phyloP scores from a whole-genome alignment of 2,797 vertebrate genomes.

The Pangasius sanitwongsei region DNA sequence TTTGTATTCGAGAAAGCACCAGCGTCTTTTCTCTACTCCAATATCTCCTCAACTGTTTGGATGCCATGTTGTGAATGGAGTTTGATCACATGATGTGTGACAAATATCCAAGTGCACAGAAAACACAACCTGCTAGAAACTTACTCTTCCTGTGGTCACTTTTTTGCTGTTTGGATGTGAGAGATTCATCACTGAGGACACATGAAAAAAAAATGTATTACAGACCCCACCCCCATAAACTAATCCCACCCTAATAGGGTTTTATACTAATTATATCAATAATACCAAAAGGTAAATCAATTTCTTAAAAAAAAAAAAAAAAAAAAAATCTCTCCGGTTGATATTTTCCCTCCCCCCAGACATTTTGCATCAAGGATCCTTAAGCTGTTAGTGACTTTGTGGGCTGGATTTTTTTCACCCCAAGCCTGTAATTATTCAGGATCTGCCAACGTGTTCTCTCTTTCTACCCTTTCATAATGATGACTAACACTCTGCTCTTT shows the following conservation, averaged over 20 bases:
- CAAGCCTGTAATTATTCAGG: not conserved
- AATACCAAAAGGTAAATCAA: too few relatives aligned
- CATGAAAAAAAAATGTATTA: too few relatives aligned
- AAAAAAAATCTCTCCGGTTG: not conserved
- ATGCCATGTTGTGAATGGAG: not conserved
- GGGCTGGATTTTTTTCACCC: not conserved
- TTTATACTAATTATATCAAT: not conserved
- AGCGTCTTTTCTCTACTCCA: too few relatives aligned
- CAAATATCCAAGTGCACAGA: not conserved
- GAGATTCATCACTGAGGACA: too few relatives aligned
- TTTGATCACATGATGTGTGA: not conserved
- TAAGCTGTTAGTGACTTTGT: not conserved
- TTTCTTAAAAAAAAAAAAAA: not conserved
- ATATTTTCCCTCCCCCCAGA: too few relatives aligned
- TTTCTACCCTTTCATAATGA: not conserved
- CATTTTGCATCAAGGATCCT: not conserved
- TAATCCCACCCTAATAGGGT: too few relatives aligned
- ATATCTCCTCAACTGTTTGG: too few relatives aligned
- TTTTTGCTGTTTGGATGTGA: too few relatives aligned
- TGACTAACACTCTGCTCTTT: slow-evolving; percentile 12
- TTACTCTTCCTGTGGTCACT: too few relatives aligned
- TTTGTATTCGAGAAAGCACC: too few relatives aligned
- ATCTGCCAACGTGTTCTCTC: not conserved
- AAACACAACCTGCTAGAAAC: not conserved
- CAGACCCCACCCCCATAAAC: too few relatives aligned